Conservation (phyloP, 2,797 vertebrate genomes). For the Melanotaenia parkinsoni region DNA sequence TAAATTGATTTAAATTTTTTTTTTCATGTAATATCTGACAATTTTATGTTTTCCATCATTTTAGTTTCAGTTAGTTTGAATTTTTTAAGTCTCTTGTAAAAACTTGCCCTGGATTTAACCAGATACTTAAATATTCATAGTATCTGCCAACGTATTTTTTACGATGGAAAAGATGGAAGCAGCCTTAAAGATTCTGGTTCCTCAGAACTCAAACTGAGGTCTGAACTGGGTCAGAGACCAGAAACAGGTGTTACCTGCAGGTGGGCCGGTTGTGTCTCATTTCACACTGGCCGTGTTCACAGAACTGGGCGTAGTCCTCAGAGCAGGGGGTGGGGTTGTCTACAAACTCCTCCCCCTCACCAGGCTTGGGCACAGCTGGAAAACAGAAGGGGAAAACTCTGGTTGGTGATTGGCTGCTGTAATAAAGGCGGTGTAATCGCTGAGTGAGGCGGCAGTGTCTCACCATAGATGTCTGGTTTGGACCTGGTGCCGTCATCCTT, state of each 20-base stretch:
- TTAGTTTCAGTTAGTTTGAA: too few species aligned
- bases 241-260: slow-evolving; percentile 87
- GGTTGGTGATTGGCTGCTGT: slow-evolving; percentile 54
- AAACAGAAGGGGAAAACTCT: not conserved
- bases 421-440: accelerated
- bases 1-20: too few species aligned
- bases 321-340: slow-evolving; percentile 89
- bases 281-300: slow-evolving; percentile 96
- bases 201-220: not conserved
- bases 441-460: not conserved
- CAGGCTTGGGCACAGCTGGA: slow-evolving; percentile 88
- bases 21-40: too few species aligned
- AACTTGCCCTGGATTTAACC: too few species aligned
- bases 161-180: too few species aligned
- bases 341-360: slow-evolving; percentile 87
- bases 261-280: slow-evolving; percentile 91
- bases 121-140: too few species aligned
- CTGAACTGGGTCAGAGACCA: not conserved
- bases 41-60: too few species aligned
- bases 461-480: slow-evolving; percentile 69
- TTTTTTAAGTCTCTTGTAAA: too few species aligned
- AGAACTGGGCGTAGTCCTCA: slow-evolving; percentile 91
- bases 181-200: too few species aligned
- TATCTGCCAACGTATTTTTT: too few species aligned
- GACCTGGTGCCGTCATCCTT: slow-evolving; percentile 66